Conservation (phyloP, 2,888 invertebrate genomes). For the Steromphala cineraria region DNA sequence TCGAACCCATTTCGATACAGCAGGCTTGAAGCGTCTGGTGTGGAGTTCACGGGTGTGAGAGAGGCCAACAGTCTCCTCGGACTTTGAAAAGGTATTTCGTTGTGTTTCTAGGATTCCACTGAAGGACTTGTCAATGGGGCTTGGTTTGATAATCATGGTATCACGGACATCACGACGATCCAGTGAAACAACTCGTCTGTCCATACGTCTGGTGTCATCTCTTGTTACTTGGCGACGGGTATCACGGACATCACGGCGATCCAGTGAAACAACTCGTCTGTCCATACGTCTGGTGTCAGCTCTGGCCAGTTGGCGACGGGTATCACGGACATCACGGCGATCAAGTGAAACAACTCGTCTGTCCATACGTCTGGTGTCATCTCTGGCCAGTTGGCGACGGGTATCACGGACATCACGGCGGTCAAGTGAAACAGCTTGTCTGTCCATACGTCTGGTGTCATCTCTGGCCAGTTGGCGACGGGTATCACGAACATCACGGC, state of each 20-base stretch:
- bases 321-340: neutral
- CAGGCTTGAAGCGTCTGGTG: too few species aligned
- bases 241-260: neutral
- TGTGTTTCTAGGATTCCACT: too few species aligned
- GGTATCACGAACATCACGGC: neutral
- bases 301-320: neutral
- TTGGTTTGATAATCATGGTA: neutral
- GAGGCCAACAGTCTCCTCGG: too few species aligned
- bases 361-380: neutral
- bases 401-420: neutral
- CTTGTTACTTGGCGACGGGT: neutral
- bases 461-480: neutral
- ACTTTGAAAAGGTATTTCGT: too few species aligned
- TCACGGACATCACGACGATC: neutral
- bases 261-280: neutral
- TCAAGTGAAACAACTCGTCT: neutral
- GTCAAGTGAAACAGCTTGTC: neutral
- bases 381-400: neutral
- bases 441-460: neutral
- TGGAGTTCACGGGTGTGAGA: too few species aligned
- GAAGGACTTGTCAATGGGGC: too few species aligned
- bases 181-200: neutral
- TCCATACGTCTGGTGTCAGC: neutral
- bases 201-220: conserved; percentile 2
- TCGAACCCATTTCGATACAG: too few species aligned